A percentile compares a stretch with the other conserved stretches of the same genome.
Evolutionary conservation across 1,140 invertebrate species (phyloP).

Genomic region (Magallana gigas): DNA sequence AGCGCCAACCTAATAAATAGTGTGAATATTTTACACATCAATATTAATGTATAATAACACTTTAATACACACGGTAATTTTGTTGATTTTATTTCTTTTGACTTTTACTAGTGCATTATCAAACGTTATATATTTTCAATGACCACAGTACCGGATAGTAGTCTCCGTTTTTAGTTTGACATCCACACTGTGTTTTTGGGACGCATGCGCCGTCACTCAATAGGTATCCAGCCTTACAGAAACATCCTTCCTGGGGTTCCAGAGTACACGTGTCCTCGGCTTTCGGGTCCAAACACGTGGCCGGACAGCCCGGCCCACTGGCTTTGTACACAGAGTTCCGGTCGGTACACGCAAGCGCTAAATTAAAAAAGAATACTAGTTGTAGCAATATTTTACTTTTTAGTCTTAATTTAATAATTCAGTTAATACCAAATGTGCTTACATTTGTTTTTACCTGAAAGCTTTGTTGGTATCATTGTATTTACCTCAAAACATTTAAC

Average conservation of each 20-base stretch:
- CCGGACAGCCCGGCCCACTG: slow-evolving; percentile 47
- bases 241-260: slow-evolving; percentile 52
- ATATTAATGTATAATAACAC: no score
- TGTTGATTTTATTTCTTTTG: no score
- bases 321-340: slow-evolving; percentile 43
- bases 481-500: no score
- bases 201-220: slow-evolving; percentile 60
- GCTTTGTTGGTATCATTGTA: no score
- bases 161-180: slow-evolving; percentile 53
- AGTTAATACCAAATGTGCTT: no score
- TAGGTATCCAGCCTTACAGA: slow-evolving; percentile 59
- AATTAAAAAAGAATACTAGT: not conserved
- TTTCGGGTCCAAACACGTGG: slow-evolving; percentile 51
- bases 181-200: slow-evolving; percentile 53
- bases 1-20: slow-evolving; percentile 41
- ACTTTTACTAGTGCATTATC: no score
- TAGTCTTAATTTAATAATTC: no score
- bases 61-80: no score
- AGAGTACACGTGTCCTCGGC: slow-evolving; percentile 41
- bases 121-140: no score
- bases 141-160: slow-evolving; percentile 48
- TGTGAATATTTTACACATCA: not conserved
- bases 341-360: slow-evolving; percentile 50
- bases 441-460: no score
- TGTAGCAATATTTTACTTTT: no score